Percentiles rank a stretch among this genome's conserved stretches.
phyloP scores from a whole-genome alignment of 2,888 invertebrate species.

The Perizoma affinitatum region DNA sequence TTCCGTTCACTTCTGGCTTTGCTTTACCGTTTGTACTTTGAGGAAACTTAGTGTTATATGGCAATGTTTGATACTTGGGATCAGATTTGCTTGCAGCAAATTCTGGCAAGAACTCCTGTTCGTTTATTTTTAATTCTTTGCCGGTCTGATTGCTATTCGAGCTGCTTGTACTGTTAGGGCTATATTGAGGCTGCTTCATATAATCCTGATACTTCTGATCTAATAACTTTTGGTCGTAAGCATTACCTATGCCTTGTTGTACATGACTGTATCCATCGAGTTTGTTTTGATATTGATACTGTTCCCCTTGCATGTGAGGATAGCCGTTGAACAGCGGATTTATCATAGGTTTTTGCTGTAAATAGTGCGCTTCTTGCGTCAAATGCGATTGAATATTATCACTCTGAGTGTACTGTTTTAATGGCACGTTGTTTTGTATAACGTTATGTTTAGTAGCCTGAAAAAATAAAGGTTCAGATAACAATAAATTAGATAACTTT shows the following conservation, averaged over 20 bases:
- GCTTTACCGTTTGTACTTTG: conserved; percentile 78
- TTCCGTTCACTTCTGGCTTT: conserved; percentile 70
- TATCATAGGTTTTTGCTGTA: conserved; percentile 82
- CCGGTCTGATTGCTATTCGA: conserved; percentile 78
- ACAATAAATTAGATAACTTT: not conserved
- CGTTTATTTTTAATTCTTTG: conserved; percentile 78
- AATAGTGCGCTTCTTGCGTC: conserved; percentile 78
- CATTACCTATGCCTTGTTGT: conserved; percentile 76
- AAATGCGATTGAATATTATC: conserved; percentile 78
- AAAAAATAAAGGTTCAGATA: conserved; percentile 24
- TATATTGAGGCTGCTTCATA: conserved; percentile 81
- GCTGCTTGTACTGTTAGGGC: conserved; percentile 82
- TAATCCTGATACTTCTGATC: conserved; percentile 81
- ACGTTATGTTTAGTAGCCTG: conserved; percentile 79
- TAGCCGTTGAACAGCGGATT: conserved; percentile 78
- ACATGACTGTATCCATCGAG: conserved; percentile 73
- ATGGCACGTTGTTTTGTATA: conserved; percentile 81
- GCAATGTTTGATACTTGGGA: conserved; percentile 95
- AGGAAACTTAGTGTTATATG: conserved; percentile 94
- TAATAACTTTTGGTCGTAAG: conserved; percentile 77
- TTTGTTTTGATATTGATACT: conserved; percentile 74
- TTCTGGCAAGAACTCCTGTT: conserved; percentile 85
- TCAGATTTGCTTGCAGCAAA: conserved; percentile 93
- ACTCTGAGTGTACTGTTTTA: conserved; percentile 78
- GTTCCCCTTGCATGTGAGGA: conserved; percentile 62